Conservation (phyloP, 2,113 vertebrate genomes). For the Eleginops maclovinus region DNA sequence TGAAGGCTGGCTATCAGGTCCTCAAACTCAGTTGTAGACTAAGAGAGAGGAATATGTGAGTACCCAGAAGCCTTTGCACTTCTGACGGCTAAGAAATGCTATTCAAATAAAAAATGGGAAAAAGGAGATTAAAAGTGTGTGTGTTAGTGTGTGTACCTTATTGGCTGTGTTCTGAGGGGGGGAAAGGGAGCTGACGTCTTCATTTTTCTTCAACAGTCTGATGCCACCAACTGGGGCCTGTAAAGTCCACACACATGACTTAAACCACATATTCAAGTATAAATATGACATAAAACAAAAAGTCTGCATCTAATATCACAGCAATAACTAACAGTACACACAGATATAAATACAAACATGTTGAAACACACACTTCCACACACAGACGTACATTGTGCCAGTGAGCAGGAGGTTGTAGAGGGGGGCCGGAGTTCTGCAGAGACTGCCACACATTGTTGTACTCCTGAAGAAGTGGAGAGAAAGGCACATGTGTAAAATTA, state of each 20-base stretch:
- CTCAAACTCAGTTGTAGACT: conserved; percentile 89
- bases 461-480: conserved; percentile 67
- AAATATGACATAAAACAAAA: neutral
- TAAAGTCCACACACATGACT: neutral
- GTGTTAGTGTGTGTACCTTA: conserved; percentile 71
- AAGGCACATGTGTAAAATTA: neutral
- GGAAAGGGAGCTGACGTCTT: conserved; percentile 68
- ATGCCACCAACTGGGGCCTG: conserved; percentile 69
- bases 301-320: no score
- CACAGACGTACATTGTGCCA: conserved; percentile 86
- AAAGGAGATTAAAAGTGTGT: neutral
- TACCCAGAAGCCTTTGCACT: neutral
- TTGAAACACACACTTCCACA: conserved; percentile 1
- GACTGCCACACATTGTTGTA: conserved; percentile 94
- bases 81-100: neutral
- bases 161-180: conserved; percentile 58
- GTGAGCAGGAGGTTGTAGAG: conserved; percentile 84
- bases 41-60: conserved; percentile 1
- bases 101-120: neutral
- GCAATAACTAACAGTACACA: no score
- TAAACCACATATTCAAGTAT: neutral
- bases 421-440: conserved; percentile 87
- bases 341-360: neutral
- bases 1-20: conserved; percentile 90
- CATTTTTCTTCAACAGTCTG: conserved; percentile 83